These are phyloP conservation scores for Echinometra lucunter DNA, from an alignment of 53 echinoderm and acorn worm species.

Conservation along the genomic window DNA sequence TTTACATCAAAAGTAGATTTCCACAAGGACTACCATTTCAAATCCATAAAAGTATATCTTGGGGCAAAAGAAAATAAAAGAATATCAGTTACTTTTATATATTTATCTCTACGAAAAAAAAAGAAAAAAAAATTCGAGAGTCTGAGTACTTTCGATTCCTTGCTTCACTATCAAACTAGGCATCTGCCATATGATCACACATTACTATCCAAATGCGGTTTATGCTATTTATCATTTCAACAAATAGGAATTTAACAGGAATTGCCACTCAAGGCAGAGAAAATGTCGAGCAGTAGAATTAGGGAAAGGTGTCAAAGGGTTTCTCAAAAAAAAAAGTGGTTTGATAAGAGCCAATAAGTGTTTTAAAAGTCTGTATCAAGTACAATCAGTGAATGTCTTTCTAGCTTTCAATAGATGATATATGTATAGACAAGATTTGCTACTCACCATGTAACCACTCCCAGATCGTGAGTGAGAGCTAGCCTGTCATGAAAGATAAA, in stretches of 20 bases:
- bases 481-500: neutral
- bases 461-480: conserved; percentile 66
- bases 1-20: too few species aligned
- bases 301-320: neutral
- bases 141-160: too few species aligned
- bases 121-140: too few species aligned
- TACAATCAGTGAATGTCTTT: neutral
- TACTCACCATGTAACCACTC: conserved; percentile 69
- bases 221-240: too few species aligned
- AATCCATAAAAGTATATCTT: neutral
- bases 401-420: neutral
- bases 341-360: neutral
- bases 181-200: too few species aligned
- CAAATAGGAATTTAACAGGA: too few species aligned
- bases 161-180: too few species aligned
- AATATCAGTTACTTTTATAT: too few species aligned
- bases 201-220: too few species aligned
- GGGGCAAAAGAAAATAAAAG: neutral
- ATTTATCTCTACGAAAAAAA: too few species aligned
- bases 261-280: too few species aligned
- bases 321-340: neutral
- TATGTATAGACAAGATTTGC: neutral
- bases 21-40: neutral
- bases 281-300: neutral
- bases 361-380: too few species aligned